These are phyloP conservation scores for human (Homo sapiens) DNA, from an alignment of 2,113 vertebrate species.

Conservation along the genomic window GRCh38 chr22:23518501-23519000, in stretches of 20 bases:
- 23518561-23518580: constrained; percentile 41
- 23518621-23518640: not conserved
- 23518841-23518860: not conserved
- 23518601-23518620: not conserved
- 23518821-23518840: not conserved
- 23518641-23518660: not conserved
- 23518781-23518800: not conserved
- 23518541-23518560: constrained; percentile 21
- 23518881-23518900: not conserved
- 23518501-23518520: not conserved
- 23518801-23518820: not conserved
- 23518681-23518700: not conserved
- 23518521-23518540: not conserved
- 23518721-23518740: not conserved
- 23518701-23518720: not conserved
- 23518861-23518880: not conserved
- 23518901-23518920: not conserved
- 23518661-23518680: rapidly evolving
- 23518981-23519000: not conserved
- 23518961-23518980: not conserved
- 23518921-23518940: not conserved
- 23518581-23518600: not conserved
- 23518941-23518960: not conserved
- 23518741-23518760: not conserved
- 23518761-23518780: not conserved